These are phyloP conservation scores for Acropora yongei DNA, from an alignment of 64 coral and sea anemone genomes.

Conservation along the genomic window DNA sequence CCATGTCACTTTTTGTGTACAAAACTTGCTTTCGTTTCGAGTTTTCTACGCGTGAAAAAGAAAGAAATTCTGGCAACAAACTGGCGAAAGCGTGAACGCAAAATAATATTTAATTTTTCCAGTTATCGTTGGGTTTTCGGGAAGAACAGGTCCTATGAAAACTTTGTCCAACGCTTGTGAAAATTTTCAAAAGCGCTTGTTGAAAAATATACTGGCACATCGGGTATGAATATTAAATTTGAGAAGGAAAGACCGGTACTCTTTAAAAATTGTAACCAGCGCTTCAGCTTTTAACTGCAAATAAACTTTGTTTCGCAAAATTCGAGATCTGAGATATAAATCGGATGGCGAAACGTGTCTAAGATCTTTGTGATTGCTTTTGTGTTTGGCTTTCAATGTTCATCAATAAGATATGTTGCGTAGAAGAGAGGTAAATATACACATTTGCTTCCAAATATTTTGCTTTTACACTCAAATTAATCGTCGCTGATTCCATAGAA, in stretches of 20 bases:
- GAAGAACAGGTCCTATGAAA: no score
- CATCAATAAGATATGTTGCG: constrained; percentile 22
- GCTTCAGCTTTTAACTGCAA: background rate
- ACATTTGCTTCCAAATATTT: constrained; percentile 12
- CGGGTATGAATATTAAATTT: background rate
- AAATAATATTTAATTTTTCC: no score
- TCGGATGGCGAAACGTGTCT: background rate
- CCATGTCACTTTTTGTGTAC: background rate
- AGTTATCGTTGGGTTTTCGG: no score
- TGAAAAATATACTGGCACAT: background rate
- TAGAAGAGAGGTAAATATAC: background rate
- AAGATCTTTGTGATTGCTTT: background rate
- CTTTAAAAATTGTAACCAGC: background rate
- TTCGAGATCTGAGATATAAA: background rate
- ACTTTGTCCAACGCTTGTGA: background rate
- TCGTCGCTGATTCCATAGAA: background rate
- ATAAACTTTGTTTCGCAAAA: background rate
- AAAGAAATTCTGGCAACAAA: background rate
- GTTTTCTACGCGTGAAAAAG: background rate
- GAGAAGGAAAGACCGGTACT: background rate
- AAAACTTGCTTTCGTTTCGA: background rate
- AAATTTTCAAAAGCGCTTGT: background rate
- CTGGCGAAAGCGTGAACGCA: background rate
- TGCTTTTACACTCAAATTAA: constrained; percentile 27
- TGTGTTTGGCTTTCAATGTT: background rate